A percentile compares a stretch with the other conserved stretches of the same genome.
phyloP scores from a whole-genome alignment of 2,888 invertebrate genomes.

The Tuta absoluta region DNA sequence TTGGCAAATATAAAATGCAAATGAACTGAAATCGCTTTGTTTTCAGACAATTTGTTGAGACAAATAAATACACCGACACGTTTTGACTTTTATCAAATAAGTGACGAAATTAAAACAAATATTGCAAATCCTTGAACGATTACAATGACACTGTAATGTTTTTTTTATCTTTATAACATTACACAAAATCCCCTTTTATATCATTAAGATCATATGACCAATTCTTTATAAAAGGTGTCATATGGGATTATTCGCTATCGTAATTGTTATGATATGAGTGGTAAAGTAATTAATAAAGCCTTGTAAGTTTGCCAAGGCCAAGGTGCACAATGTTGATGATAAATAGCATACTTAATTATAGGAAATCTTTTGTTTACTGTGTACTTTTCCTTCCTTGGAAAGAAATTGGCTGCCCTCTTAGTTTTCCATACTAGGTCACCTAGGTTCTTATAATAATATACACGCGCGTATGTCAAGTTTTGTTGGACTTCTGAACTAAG shows the following conservation, averaged over 20 bases:
- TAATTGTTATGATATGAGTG: constrained; percentile 1
- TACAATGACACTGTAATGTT: not conserved
- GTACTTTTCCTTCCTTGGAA: not conserved
- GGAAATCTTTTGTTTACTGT: constrained; percentile 5
- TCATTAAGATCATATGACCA: constrained; percentile 14
- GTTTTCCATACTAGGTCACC: not conserved
- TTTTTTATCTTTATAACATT: not conserved
- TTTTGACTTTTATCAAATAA: too few relatives aligned
- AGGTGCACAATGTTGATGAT: not conserved
- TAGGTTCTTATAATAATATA: not conserved
- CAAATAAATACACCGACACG: too few relatives aligned
- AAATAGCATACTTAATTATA: not conserved
- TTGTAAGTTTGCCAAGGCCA: constrained; percentile 6
- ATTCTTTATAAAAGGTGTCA: not conserved
- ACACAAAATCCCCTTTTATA: not conserved
- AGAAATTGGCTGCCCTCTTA: not conserved
- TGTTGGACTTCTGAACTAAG: not conserved
- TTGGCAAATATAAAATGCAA: too few relatives aligned
- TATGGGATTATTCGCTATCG: not conserved
- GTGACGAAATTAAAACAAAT: too few relatives aligned
- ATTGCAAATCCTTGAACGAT: too few relatives aligned
- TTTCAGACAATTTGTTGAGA: too few relatives aligned
- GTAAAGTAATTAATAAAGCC: constrained; percentile 17
- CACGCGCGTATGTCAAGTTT: not conserved
- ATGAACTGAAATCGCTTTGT: too few relatives aligned